phyloP scores from a whole-genome alignment of 2,888 invertebrate species.

The Machimus rusticus region DNA sequence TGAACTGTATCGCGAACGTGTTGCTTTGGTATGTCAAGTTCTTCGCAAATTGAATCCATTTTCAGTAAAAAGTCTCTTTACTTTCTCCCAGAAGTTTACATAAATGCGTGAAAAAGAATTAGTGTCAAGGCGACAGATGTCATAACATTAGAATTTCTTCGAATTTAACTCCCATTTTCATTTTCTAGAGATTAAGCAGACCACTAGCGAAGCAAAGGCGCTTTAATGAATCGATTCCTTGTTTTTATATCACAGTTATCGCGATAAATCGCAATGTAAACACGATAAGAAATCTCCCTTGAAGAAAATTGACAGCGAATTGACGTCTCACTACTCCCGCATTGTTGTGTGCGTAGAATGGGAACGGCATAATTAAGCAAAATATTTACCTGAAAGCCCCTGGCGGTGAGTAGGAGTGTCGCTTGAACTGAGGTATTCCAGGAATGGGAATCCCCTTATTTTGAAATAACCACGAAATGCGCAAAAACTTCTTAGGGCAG shows the following conservation, averaged over 20 bases:
- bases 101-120: background rate
- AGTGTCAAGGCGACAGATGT: conserved; percentile 21
- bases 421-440: background rate
- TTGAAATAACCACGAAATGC: background rate
- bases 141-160: conserved; percentile 25
- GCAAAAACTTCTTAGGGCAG: too few species aligned
- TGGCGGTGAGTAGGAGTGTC: background rate
- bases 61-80: background rate
- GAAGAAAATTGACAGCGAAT: background rate
- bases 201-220: background rate
- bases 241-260: background rate
- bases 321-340: background rate
- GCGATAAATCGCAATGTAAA: background rate
- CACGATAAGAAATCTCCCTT: background rate
- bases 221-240: background rate
- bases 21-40: conserved; percentile 75
- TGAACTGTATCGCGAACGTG: conserved; percentile 69
- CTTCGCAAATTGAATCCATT: conserved; percentile 75
- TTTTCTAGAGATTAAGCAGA: background rate
- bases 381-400: background rate
- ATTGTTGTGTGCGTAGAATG: background rate
- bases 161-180: background rate
- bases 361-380: background rate
- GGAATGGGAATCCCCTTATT: background rate
- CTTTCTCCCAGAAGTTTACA: background rate